Evolutionary conservation across 2,888 invertebrate genomes (phyloP).

Genomic region (Galeopsomyia nigrocyanea): DNA sequence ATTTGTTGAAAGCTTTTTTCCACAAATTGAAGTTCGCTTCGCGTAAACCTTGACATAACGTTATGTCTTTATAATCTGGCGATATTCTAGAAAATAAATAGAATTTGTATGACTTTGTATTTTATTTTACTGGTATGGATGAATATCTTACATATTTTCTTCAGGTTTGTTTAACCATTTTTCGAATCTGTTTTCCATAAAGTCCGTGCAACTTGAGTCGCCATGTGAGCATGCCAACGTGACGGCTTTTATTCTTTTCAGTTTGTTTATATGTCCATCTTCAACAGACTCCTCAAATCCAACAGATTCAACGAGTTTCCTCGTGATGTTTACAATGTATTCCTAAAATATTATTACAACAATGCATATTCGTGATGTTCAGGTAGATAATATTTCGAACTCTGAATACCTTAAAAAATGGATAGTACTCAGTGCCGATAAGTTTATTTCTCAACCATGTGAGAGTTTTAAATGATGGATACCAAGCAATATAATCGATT

Average conservation of each 20-base stretch:
- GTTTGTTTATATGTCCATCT: slow-evolving; percentile 73
- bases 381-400: not conserved
- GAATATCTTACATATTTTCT: too few relatives aligned
- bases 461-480: slow-evolving; percentile 76
- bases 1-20: slow-evolving; percentile 73
- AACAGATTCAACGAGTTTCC: slow-evolving; percentile 1
- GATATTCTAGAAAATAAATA: slow-evolving; percentile 46
- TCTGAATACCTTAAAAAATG: slow-evolving; percentile 37
- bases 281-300: slow-evolving; percentile 59
- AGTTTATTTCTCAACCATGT: slow-evolving; percentile 30
- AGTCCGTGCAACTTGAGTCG: slow-evolving; percentile 72
- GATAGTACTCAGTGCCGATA: slow-evolving; percentile 21
- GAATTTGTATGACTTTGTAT: too few relatives aligned
- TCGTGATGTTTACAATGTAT: not conserved
- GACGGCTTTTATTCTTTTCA: slow-evolving; percentile 74
- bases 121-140: too few relatives aligned
- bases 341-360: slow-evolving; percentile 16
- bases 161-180: too few relatives aligned
- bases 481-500: slow-evolving; percentile 87
- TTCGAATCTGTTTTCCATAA: too few relatives aligned
- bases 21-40: slow-evolving; percentile 67
- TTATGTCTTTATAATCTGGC: slow-evolving; percentile 41
- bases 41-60: slow-evolving; percentile 55
- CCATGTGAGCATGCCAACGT: slow-evolving; percentile 78
- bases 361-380: not conserved